Evolutionary conservation across 2,797 vertebrate genomes (phyloP), one percentile per base, ranked within the genome.

Genomic region (Serranus cabrilla): DNA sequence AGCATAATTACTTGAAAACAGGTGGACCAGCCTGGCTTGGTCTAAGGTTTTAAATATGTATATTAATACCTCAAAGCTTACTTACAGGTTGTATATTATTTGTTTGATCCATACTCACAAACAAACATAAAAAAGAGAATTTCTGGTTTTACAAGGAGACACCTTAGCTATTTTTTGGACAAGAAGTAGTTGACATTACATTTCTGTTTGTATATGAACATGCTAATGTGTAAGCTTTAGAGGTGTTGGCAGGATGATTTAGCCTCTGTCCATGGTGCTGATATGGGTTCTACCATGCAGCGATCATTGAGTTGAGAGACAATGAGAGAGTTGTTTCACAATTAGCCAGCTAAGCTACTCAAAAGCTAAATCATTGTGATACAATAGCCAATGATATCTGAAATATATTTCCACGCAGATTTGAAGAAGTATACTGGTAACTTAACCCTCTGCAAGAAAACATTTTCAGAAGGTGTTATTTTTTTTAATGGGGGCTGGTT

Each of bases 171-270:
- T 34, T 34, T 34, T 34, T 34, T 34, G 8, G 34, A 7, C 34
- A 34, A 34, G 5, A 34, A 8, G 1, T 7, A 1, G 34, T 7
- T 27, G 27, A 27, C 27, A 27, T 40, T 25, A 43, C 40, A 18
- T 43, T 3, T 25, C 10, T 23, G 37, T 59, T 59, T 21, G 42
- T 17, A 9, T 46, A 23, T 17, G 12, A 39, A 21, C 46, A 39
- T 51, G 47, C 50, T 39, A 27, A 49, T 70, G 2, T 14, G 20
- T n/a, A n/a, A 69, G 34, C 45, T 69, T 17, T 39, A n/a, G n/a
- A 7, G 13, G 13, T 52, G 13, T 17, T 61, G 47, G 37, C 57
- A 71, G 57, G 49, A 51, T 12, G 25, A 71, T 5, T 20, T 42
- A 11, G 11, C 45, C 21, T 55, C 23, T 37, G 13, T 34, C 10